Percentiles rank a stretch among this genome's conserved stretches.
Conservation (phyloP, 2,888 invertebrate genomes). For the Pimpla rufipes region DNA sequence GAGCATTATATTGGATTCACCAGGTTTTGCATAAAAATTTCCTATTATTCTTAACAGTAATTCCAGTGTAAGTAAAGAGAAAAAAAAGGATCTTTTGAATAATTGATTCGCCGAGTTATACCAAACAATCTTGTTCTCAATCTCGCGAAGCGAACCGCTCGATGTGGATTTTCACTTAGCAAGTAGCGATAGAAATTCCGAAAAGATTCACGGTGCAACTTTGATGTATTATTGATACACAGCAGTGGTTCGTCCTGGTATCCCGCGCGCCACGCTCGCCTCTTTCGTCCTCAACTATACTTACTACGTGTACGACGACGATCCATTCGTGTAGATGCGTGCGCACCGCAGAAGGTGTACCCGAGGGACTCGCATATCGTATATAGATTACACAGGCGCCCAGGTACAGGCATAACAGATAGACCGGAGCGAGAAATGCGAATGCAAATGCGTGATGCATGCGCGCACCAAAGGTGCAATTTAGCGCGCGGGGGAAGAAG, state of each 20-base stretch:
- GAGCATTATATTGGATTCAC: no score
- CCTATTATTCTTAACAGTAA: no score
- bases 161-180: neutral
- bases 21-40: no score
- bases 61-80: no score
- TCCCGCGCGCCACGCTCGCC: neutral
- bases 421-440: conserved; percentile 59
- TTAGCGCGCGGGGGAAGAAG: conserved; percentile 67
- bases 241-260: neutral
- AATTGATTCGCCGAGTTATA: no score
- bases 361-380: conserved; percentile 8
- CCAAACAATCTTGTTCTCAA: no score
- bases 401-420: conserved; percentile 24
- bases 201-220: neutral
- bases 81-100: no score
- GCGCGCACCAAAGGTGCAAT: conserved; percentile 63
- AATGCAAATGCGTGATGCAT: conserved; percentile 67
- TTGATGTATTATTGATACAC: neutral
- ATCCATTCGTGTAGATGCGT: conserved; percentile 45
- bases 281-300: neutral
- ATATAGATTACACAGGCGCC: neutral
- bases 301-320: conserved; percentile 44
- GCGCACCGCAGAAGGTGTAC: conserved; percentile 22
- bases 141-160: no score
- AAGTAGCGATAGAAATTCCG: neutral